These are phyloP conservation scores for Protonibea diacanthus DNA, from an alignment of 2,797 vertebrate genomes.

Conservation along the genomic window DNA sequence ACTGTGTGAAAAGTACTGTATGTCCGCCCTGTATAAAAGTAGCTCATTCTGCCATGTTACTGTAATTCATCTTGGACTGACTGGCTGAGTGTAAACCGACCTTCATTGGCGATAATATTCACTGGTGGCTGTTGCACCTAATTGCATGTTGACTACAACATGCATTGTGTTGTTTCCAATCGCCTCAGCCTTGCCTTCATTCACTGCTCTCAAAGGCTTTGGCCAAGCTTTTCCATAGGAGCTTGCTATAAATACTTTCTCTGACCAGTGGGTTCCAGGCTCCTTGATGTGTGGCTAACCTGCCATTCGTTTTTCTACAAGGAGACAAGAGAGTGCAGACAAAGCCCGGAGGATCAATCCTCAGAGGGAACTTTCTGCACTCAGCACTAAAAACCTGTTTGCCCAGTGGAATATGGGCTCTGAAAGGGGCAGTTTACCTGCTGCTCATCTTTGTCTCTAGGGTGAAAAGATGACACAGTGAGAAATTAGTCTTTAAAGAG, in stretches of 20 bases:
- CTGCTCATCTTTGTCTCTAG: constrained; percentile 47
- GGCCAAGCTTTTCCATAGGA: not conserved
- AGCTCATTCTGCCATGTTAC: not conserved
- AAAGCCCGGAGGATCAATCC: constrained; percentile 54
- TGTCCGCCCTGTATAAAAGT: not conserved
- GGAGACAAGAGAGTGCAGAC: constrained; percentile 40
- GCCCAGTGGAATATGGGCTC: constrained; percentile 29
- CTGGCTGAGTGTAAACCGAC: not conserved
- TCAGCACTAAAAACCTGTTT: constrained; percentile 48
- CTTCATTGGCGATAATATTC: constrained; percentile 8
- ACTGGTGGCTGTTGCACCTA: not conserved
- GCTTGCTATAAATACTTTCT: constrained; percentile 2
- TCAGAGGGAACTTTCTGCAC: constrained; percentile 37
- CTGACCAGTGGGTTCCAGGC: constrained; percentile 22
- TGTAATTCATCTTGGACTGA: not conserved
- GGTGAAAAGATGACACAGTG: constrained; percentile 47
- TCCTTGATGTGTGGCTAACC: constrained; percentile 47
- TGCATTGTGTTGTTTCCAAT: constrained; percentile 3
- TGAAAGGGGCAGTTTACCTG: constrained; percentile 40
- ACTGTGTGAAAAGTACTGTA: too few species aligned
- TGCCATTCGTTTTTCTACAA: constrained; percentile 47
- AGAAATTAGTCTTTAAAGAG: constrained; percentile 50
- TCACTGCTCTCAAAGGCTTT: constrained; percentile 25
- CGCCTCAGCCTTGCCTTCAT: constrained; percentile 6
- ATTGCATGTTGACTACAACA: not conserved